These are phyloP conservation scores for Hyphantria cunea DNA, from an alignment of 1,140 invertebrate genomes.

Conservation along the genomic window DNA sequence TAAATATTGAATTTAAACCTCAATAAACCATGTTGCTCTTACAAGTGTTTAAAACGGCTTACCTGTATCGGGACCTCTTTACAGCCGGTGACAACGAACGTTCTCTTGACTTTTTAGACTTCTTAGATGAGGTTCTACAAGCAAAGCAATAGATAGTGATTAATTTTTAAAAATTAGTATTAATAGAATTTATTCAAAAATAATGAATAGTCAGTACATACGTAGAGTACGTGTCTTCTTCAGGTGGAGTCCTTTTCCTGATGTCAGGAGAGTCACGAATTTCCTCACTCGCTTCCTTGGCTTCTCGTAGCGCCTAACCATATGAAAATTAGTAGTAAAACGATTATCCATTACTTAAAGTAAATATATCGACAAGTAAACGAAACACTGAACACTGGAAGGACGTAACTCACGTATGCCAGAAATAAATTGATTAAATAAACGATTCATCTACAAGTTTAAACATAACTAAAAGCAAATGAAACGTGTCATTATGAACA, in stretches of 20 bases:
- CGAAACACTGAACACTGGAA: too few species aligned
- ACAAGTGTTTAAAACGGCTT: constrained; percentile 9
- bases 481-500: too few species aligned
- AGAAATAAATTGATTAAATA: too few species aligned
- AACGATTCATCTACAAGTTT: too few species aligned
- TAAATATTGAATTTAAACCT: too few species aligned
- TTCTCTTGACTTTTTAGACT: constrained; percentile 77
- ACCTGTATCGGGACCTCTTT: constrained; percentile 67
- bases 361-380: too few species aligned
- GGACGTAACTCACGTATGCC: too few species aligned
- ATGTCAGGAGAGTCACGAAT: constrained; percentile 39
- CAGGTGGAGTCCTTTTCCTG: constrained; percentile 43
- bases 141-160: not conserved
- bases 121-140: constrained; percentile 62
- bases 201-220: constrained; percentile 19
- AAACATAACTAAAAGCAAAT: too few species aligned
- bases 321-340: not conserved
- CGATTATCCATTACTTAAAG: too few species aligned
- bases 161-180: too few species aligned
- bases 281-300: constrained; percentile 47
- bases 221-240: constrained; percentile 63
- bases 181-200: too few species aligned
- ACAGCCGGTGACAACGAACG: constrained; percentile 71
- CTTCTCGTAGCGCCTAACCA: constrained; percentile 52
- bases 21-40: too few species aligned